phyloP scores from a whole-genome alignment of 2,797 vertebrate genomes.

The Kryptopterus vitreolus region DNA sequence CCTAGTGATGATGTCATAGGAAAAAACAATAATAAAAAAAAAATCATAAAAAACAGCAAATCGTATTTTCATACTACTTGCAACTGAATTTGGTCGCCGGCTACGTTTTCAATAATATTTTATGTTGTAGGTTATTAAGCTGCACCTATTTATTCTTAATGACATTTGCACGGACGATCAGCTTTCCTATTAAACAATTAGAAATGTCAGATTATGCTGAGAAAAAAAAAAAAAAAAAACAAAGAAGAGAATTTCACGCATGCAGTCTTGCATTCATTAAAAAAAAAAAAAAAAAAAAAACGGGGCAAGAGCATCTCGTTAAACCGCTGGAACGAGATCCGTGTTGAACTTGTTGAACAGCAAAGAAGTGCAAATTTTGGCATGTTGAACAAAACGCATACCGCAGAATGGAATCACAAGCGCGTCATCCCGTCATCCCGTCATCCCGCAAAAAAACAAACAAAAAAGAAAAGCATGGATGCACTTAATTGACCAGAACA shows the following conservation, averaged over 20 bases:
- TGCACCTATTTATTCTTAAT: neutral
- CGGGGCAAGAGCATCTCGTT: neutral
- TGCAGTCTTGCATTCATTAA: neutral
- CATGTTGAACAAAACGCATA: neutral
- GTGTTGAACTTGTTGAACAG: neutral
- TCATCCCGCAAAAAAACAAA: too few relatives aligned
- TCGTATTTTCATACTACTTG: neutral
- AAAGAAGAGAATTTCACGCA: neutral
- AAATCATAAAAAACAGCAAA: neutral
- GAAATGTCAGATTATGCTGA: neutral
- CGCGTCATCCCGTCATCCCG: neutral
- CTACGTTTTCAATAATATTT: neutral
- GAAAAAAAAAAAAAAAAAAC: neutral
- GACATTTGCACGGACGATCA: neutral
- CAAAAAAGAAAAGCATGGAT: neutral
- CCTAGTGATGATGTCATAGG: neutral
- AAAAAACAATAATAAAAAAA: neutral
- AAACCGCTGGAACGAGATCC: neutral
- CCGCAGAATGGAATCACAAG: neutral
- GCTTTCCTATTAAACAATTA: neutral
- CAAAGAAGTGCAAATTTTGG: neutral
- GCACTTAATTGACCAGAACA: neutral
- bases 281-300: neutral
- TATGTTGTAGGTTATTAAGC: neutral
- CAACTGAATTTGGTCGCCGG: neutral